Conservation (phyloP, 2,888 invertebrate genomes). For the Actias luna region DNA sequence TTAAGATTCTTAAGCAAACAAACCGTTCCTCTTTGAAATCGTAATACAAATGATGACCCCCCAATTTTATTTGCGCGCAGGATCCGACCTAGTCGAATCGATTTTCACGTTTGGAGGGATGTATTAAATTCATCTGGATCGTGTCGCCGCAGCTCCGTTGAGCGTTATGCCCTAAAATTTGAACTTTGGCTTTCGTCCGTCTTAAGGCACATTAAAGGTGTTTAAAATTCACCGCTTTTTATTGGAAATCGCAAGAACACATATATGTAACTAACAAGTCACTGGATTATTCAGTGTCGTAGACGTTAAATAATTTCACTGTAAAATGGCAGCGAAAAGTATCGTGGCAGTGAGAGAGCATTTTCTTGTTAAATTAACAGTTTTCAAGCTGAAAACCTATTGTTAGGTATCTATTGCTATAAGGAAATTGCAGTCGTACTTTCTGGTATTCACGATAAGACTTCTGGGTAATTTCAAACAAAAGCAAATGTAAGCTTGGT, state of each 20-base stretch:
- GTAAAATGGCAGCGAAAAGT: background rate
- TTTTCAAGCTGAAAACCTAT: background rate
- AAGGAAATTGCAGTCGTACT: too few species aligned
- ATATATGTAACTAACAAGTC: too few species aligned
- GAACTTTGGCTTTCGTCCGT: background rate
- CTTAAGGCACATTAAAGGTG: background rate
- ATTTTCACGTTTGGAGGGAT: constrained; percentile 5
- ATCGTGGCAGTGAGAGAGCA: background rate
- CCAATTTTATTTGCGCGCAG: background rate
- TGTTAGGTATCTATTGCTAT: background rate
- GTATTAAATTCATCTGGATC: constrained; percentile 4
- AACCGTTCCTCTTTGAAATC: too few species aligned
- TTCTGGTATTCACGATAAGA: too few species aligned
- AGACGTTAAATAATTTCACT: background rate
- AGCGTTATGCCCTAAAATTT: background rate
- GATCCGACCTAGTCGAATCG: background rate
- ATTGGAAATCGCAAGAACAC: background rate
- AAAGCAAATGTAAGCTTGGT: too few species aligned
- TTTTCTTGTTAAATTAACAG: background rate
- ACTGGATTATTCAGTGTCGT: too few species aligned
- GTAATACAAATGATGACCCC: background rate
- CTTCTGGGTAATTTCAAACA: too few species aligned
- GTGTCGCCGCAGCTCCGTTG: background rate
- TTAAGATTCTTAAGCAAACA: too few species aligned
- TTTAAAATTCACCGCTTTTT: background rate